Conservation (phyloP, 2,113 vertebrate species). For the Caranx melampygus region DNA sequence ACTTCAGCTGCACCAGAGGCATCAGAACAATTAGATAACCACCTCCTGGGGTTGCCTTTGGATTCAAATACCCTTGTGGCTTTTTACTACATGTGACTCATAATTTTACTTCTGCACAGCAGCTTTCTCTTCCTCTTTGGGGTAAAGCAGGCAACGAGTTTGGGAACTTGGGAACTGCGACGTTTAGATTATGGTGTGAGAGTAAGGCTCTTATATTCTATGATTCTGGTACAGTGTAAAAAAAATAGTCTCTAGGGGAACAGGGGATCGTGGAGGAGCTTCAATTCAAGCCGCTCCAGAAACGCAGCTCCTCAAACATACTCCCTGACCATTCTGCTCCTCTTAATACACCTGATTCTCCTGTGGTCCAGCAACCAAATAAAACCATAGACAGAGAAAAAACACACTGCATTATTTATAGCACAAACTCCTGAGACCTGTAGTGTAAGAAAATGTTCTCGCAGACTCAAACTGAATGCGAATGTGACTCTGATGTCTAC, state of each 20-base stretch:
- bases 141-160: background rate
- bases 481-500: background rate
- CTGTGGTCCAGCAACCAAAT: slow-evolving; percentile 1
- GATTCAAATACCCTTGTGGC: too few species aligned
- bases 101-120: too few species aligned
- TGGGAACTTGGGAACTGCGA: slow-evolving; percentile 17
- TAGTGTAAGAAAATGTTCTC: background rate
- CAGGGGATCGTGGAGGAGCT: slow-evolving; percentile 10
- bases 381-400: background rate
- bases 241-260: slow-evolving; percentile 9
- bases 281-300: slow-evolving; percentile 21
- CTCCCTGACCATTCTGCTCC: slow-evolving; percentile 19
- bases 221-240: background rate
- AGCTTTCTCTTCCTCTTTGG: background rate
- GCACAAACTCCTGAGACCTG: background rate
- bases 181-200: slow-evolving; percentile 27
- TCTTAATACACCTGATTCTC: slow-evolving; percentile 29
- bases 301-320: slow-evolving; percentile 17
- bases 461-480: background rate
- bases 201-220: background rate
- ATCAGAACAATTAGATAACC: too few species aligned
- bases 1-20: too few species aligned
- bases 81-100: too few species aligned
- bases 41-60: too few species aligned
- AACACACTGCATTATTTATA: slow-evolving; percentile 12